Conservation (phyloP, 2,113 vertebrate species). For the Coptodon bakossiorum region DNA sequence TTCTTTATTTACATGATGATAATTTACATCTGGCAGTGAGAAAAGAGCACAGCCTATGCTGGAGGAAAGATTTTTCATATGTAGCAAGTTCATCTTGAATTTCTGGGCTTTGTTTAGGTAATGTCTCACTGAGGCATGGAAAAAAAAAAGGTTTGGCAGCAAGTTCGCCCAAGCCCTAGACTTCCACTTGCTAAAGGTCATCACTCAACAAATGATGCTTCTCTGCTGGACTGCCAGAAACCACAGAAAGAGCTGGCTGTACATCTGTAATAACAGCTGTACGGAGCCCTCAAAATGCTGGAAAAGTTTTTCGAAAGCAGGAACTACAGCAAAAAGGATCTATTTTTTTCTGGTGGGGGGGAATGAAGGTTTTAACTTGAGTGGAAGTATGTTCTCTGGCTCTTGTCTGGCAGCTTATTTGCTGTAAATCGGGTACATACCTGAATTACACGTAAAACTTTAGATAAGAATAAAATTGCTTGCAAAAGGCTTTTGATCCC, state of each 20-base stretch:
- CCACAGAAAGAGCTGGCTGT: not conserved
- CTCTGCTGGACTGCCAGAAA: not conserved
- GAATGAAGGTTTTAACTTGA: not conserved
- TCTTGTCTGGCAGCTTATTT: not conserved
- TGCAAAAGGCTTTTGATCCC: not conserved
- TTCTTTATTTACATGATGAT: not conserved
- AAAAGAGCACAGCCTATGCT: not conserved
- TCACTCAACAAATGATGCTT: not conserved
- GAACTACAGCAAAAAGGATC: not conserved
- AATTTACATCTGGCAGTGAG: not conserved
- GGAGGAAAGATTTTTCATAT: not conserved
- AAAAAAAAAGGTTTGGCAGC: not conserved
- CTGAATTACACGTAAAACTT: not conserved
- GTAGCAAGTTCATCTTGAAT: not conserved
- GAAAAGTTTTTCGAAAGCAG: not conserved
- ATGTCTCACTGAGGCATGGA: not conserved
- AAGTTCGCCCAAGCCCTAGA: not conserved
- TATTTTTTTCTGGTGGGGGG: not conserved
- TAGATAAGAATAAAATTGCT: not conserved
- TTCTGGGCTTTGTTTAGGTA: not conserved
- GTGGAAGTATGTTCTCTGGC: not conserved
- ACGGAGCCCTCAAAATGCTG: fast-evolving
- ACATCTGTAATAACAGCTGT: not conserved
- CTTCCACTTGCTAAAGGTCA: not conserved
- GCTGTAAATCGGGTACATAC: not conserved